A percentile compares a stretch with the other conserved stretches of the same genome.
These are phyloP conservation scores for Hemaris fuciformis DNA, from an alignment of 2,888 invertebrate species.

Conservation along the genomic window DNA sequence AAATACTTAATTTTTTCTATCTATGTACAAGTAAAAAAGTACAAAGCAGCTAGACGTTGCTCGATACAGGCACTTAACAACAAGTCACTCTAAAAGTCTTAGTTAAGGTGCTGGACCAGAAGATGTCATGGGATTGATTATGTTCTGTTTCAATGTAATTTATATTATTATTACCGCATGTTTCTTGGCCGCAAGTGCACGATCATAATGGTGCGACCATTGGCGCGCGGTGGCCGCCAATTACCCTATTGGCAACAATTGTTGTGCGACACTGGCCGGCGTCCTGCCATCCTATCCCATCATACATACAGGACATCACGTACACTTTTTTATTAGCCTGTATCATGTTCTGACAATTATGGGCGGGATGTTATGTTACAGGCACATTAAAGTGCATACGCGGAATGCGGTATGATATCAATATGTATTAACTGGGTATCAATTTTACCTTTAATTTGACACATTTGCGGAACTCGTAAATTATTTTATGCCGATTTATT, in stretches of 20 bases:
- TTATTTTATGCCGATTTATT: too few relatives aligned
- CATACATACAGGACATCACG: slow-evolving; percentile 8
- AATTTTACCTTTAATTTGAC: too few relatives aligned
- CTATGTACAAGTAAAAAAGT: too few relatives aligned
- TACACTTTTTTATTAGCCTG: slow-evolving; percentile 1
- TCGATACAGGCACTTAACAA: too few relatives aligned
- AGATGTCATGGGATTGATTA: too few relatives aligned
- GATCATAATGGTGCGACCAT: slow-evolving; percentile 74
- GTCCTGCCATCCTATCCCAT: slow-evolving; percentile 34
- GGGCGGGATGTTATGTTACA: background rate
- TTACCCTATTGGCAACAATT: slow-evolving; percentile 78
- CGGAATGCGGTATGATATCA: background rate
- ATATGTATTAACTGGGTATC: background rate
- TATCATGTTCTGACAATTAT: background rate
- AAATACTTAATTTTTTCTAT: too few relatives aligned
- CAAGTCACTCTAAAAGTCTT: too few relatives aligned
- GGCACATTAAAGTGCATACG: background rate
- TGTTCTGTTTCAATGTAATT: too few relatives aligned
- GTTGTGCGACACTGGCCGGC: slow-evolving; percentile 76
- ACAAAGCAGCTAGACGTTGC: too few relatives aligned
- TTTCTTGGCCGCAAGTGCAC: slow-evolving; percentile 42
- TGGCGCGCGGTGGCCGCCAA: slow-evolving; percentile 75
- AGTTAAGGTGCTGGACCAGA: too few relatives aligned
- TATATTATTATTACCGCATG: too few relatives aligned
- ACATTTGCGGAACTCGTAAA: too few relatives aligned